phyloP scores from a whole-genome alignment of 1,140 invertebrate genomes.

The Drosophila obscura region DNA sequence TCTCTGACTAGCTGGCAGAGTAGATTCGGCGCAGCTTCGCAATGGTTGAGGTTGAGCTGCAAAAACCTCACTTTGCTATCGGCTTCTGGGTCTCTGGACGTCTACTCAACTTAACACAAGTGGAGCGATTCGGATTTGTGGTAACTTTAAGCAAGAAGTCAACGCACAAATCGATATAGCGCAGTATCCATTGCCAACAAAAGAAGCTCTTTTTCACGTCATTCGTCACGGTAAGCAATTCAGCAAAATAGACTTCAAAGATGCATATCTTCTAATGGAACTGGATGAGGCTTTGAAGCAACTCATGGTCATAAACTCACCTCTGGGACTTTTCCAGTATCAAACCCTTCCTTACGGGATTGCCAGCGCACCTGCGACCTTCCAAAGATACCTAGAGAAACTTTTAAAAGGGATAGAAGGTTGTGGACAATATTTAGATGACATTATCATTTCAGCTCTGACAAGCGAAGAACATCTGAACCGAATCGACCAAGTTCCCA shows the following conservation, averaged over 20 bases:
- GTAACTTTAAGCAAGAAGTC: slow-evolving; percentile 7
- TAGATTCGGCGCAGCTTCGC: no score
- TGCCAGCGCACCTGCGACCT: neutral
- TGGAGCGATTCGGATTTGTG: slow-evolving; percentile 16
- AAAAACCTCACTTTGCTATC: slow-evolving; percentile 1
- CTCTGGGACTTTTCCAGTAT: neutral
- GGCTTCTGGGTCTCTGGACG: no score
- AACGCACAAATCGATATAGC: slow-evolving; percentile 1
- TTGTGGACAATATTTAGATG: neutral
- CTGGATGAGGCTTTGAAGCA: neutral
- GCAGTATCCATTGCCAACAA: no score
- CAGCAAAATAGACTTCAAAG: no score
- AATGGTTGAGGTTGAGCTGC: no score
- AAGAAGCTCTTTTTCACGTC: no score
- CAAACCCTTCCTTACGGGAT: neutral
- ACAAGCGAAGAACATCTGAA: neutral
- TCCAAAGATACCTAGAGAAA: neutral
- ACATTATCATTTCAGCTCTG: slow-evolving; percentile 2
- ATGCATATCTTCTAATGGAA: neutral
- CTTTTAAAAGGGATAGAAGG: neutral
- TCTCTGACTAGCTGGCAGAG: no score
- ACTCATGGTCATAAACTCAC: no score
- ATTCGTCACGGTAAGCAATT: no score
- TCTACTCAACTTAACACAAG: no score
- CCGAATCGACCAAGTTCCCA: neutral